Conservation (phyloP, 2,888 invertebrate species). For the Drosophila quinaria region DNA sequence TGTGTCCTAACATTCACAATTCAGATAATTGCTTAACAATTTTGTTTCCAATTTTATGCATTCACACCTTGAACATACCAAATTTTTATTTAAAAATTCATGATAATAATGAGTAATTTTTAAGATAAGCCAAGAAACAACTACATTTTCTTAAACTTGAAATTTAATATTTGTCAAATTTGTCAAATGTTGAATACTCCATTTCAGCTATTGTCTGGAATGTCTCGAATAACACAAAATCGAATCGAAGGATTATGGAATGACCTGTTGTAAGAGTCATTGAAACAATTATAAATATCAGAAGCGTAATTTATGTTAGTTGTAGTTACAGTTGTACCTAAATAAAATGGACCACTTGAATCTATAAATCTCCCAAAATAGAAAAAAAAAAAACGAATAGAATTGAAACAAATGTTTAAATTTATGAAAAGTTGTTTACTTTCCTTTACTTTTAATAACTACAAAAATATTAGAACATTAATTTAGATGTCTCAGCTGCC, state of each 20-base stretch:
- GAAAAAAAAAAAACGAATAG: background rate
- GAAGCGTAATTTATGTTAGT: conserved; percentile 12
- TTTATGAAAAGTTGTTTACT: conserved; percentile 1
- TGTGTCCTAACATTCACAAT: background rate
- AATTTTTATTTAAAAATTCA: background rate
- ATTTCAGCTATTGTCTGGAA: background rate
- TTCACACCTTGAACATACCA: background rate
- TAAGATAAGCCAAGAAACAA: background rate
- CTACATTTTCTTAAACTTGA: background rate
- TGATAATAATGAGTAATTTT: background rate
- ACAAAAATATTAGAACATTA: conserved; percentile 3
- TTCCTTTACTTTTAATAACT: conserved; percentile 21
- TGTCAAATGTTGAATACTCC: no score
- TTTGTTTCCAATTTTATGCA: background rate
- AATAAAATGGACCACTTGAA: conserved; percentile 12
- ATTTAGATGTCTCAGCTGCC: background rate
- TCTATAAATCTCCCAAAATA: background rate
- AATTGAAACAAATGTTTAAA: conserved; percentile 4
- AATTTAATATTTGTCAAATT: background rate
- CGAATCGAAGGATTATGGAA: background rate
- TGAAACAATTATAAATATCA: background rate
- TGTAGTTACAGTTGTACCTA: conserved; percentile 36
- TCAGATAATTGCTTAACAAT: background rate
- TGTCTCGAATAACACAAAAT: background rate
- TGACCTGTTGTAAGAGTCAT: background rate